Base-by-base conservation (phyloP, 2,888 invertebrate species). In the Rotaria macrura region DNA sequence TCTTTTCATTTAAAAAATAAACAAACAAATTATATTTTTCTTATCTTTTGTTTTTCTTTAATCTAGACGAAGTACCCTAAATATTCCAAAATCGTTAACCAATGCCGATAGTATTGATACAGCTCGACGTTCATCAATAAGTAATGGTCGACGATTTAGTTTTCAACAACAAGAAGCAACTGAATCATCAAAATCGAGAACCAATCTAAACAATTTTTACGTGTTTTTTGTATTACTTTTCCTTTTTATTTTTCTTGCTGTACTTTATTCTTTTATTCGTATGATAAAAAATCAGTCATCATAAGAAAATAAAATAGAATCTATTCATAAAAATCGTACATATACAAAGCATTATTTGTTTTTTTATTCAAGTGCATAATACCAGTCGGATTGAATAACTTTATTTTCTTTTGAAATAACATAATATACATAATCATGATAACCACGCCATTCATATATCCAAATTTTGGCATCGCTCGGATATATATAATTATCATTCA, bases 371-470 rank as follows among this genome's bases (percentile, higher is more conserved):
- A 12, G 17, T 25, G 79, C 79, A 43, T 43, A 2, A 43, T 43
- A 79, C 79, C 79, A 79, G 12, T 25, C 79, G 0, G 79, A 79
- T n/a, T 43, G 43, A 1, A n/a, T 14, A n/a, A 79, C 79, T 79
- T 79, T 79, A 43, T 79, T 79, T n/a, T 79, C 79, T 43, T 79
- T 79, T 34, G 65, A 65, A n/a, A 79, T 12, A 12, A 79, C 23
- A 79, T 43, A 79, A 79, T 79, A 79, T 43, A 79, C 79, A 79
- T 43, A 79, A 43, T 79, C 79, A 12, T 79, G 79, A 40, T n/a
- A 34, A 25, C 79, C 79, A 43, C 79, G 79, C 79, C 79, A 79
- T 79, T 79, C 79, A 43, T 79, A 79, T 25, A 79, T 43, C 79
- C 79, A 79, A n/a, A 79, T 79, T 43, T 79, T 79, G 2, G 79